Evolutionary conservation across 2,888 invertebrate genomes (phyloP).

Genomic region (Eupithecia tripunctaria): DNA sequence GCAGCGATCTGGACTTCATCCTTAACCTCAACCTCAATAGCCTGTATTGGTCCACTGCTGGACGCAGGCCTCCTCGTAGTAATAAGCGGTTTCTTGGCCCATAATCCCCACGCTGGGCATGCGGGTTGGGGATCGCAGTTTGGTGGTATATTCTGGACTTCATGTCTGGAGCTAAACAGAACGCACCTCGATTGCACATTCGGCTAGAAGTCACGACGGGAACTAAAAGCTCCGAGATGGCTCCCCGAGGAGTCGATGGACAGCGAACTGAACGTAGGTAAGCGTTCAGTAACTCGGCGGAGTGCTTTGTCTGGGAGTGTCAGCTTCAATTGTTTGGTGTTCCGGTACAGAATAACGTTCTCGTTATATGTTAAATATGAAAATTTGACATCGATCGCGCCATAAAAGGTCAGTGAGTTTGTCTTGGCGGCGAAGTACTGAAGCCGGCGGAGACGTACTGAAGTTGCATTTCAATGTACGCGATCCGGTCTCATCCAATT

Average conservation of each 20-base stretch:
- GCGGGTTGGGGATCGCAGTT: too few species aligned
- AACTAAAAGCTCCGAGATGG: slow-evolving; percentile 32
- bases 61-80: too few species aligned
- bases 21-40: too few species aligned
- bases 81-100: too few species aligned
- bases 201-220: slow-evolving; percentile 30
- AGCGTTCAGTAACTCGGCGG: slow-evolving; percentile 20
- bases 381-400: too few species aligned
- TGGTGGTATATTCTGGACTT: too few species aligned
- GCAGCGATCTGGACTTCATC: background rate
- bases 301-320: slow-evolving; percentile 14
- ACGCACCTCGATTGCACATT: slow-evolving; percentile 31
- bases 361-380: background rate
- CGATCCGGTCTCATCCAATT: background rate
- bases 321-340: slow-evolving; percentile 7
- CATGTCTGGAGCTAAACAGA: slow-evolving; percentile 15
- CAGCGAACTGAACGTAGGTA: slow-evolving; percentile 12
- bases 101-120: too few species aligned
- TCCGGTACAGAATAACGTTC: background rate
- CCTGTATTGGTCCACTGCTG: too few species aligned
- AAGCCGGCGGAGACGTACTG: too few species aligned
- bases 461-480: too few species aligned
- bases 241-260: slow-evolving; percentile 28
- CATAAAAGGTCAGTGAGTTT: too few species aligned
- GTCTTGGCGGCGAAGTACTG: too few species aligned